These are phyloP conservation scores for Manacus vitellinus DNA, from an alignment of 2,113 vertebrate species.

Conservation along the genomic window DNA sequence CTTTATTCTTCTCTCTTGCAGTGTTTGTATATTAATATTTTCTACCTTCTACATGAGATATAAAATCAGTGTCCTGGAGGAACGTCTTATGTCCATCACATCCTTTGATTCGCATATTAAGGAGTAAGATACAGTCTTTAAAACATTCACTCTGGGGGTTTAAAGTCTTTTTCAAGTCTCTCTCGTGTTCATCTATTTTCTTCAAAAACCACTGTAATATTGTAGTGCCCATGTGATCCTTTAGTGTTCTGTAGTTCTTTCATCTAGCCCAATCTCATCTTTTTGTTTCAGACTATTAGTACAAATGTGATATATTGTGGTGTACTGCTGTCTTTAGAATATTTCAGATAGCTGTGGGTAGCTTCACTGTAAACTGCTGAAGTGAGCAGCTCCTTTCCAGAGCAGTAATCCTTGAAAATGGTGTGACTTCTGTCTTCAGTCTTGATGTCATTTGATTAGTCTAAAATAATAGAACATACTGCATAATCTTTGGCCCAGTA, in stretches of 20 bases:
- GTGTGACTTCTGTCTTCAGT: background rate
- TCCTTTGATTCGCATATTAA: slow-evolving; percentile 76
- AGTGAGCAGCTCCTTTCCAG: background rate
- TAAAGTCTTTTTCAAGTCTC: background rate
- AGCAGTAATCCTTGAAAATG: background rate
- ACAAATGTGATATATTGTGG: background rate
- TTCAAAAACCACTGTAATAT: background rate
- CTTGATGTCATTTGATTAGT: background rate
- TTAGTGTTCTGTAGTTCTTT: background rate
- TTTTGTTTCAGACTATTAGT: background rate
- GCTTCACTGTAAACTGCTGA: background rate
- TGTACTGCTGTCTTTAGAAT: background rate
- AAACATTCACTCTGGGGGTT: background rate
- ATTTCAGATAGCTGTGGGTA: background rate
- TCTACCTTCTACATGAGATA: slow-evolving; percentile 92
- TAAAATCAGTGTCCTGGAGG: slow-evolving; percentile 86
- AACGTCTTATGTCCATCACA: slow-evolving; percentile 79
- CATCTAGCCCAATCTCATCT: background rate
- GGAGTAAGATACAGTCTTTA: slow-evolving; percentile 75
- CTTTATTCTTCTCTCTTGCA: slow-evolving; percentile 53
- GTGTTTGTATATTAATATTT: slow-evolving; percentile 85
- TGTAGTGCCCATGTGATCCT: background rate
- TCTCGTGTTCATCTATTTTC: background rate
- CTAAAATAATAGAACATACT: background rate
- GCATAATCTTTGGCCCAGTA: background rate